Conservation (phyloP, 2,797 vertebrate species). For the Sebastes aleutianus region DNA sequence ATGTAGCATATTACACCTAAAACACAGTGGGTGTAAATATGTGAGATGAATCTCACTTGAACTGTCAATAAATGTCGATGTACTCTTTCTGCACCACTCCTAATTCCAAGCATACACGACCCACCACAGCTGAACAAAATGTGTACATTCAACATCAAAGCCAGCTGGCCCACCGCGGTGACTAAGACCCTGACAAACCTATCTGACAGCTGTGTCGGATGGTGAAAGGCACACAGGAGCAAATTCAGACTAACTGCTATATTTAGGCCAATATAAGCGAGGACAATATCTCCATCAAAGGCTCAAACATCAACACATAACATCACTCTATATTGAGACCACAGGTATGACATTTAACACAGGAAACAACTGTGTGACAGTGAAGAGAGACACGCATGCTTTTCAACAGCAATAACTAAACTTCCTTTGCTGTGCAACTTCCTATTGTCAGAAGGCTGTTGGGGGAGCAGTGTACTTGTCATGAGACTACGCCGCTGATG, state of each 20-base stretch:
- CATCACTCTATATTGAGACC: neutral
- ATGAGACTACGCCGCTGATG: neutral
- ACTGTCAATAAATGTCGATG: neutral
- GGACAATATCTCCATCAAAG: constrained; percentile 30
- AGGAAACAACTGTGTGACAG: constrained; percentile 12
- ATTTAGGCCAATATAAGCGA: constrained; percentile 48
- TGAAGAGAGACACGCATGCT: constrained; percentile 1
- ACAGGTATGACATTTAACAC: constrained; percentile 10
- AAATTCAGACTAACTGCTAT: constrained; percentile 43
- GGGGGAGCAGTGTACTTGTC: neutral
- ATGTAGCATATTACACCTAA: neutral
- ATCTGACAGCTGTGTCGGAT: constrained; percentile 59
- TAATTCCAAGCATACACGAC: constrained; percentile 23
- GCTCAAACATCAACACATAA: neutral
- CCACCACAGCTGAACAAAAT: constrained; percentile 39
- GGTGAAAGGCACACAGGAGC: constrained; percentile 30
- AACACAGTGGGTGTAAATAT: neutral
- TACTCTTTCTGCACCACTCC: constrained; percentile 2
- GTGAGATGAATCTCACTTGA: neutral
- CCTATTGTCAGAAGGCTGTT: constrained; percentile 15
- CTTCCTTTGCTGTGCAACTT: constrained; percentile 8
- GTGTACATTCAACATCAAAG: constrained; percentile 45
- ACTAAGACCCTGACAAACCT: constrained; percentile 41
- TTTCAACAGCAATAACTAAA: constrained; percentile 34
- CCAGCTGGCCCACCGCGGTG: constrained; percentile 23